Conservation (phyloP, 92 coral and sea anemone genomes). For the Chrysogorgia sp. region DNA sequence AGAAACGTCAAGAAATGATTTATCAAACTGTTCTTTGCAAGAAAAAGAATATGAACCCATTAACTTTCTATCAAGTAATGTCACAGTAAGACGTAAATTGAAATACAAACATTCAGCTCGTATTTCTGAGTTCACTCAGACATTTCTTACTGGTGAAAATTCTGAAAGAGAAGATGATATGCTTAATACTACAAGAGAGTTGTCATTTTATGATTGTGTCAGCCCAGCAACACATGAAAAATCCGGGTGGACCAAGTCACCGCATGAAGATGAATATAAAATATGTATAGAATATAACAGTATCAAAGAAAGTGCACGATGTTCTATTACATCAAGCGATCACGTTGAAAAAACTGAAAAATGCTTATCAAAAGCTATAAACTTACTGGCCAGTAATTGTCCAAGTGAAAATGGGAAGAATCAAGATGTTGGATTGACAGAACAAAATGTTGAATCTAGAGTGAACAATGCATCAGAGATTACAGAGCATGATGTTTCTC, state of each 20-base stretch:
- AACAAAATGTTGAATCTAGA: too few species aligned
- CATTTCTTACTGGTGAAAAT: neutral
- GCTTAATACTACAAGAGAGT: neutral
- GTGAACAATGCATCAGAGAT: too few species aligned
- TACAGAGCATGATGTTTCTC: neutral
- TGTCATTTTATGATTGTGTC: neutral
- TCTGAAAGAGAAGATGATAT: neutral
- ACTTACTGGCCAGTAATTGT: neutral
- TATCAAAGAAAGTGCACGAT: neutral
- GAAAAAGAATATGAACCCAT: neutral
- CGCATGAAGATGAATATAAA: too few species aligned
- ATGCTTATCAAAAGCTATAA: neutral
- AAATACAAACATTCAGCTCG: conserved; percentile 8
- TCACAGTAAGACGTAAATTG: conserved; percentile 2
- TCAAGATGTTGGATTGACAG: too few species aligned
- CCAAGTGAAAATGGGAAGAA: neutral
- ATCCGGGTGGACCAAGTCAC: too few species aligned
- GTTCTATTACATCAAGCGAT: neutral
- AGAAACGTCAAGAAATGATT: conserved; percentile 1
- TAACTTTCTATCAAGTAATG: neutral
- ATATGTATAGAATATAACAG: neutral
- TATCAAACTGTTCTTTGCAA: conserved; percentile 10
- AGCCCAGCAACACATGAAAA: too few species aligned
- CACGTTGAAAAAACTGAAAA: conserved; percentile 6
- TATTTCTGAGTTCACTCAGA: neutral